Evolutionary conservation across 2,113 vertebrate genomes (phyloP), one percentile per base, ranked within the genome.

Genomic region (Pedionomus torquatus): DNA sequence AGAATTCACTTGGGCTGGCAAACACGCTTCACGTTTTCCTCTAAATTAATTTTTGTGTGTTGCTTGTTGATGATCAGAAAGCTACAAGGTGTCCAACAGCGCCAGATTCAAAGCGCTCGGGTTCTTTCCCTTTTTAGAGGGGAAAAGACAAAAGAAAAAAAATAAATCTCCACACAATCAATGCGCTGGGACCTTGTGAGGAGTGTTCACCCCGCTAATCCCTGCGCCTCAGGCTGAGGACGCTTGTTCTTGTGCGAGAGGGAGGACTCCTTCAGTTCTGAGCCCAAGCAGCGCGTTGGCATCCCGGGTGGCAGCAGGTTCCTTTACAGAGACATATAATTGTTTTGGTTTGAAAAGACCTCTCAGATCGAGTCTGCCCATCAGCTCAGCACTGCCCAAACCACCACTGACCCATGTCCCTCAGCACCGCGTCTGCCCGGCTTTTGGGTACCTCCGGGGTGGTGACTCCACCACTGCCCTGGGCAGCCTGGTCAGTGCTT

Each of bases 221-320:
- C 1, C 17, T 68, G 5, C 4, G 4, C 70, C 31, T 61, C 6
- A 37, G 37, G 14, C 23, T 51, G 79, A 49, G 39, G 26, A 26
- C 58, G 49, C 60, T 55, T 44, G 13, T 39, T 24, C 26, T 39
- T 11, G 17, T 39, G 2, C 1, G 21, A 57, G 54, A 37, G 49
- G 31, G 33, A 46, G 25, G 6, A 9, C 11, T n/a, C 21, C 51
- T 48, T 31, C 5, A 3, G 0, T 49, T 26, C 58, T 2, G 6
- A 13, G 13, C 31, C 37, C 9, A 0, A 11, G 25, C 3, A n/a
- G 33, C 48, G 28, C 51, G 2, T 20, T 1, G 13, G 33, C 18
- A 1, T 15, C 78, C 37, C 3, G 41, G 48, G 30, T n/a, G 31
- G 54, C 9, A 18, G 18, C 46, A 20, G 46, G 46, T 46, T 46